These are phyloP conservation scores for Propithecus perrieri DNA, from an alignment of 2,797 vertebrate species.

Conservation along the genomic window DNA sequence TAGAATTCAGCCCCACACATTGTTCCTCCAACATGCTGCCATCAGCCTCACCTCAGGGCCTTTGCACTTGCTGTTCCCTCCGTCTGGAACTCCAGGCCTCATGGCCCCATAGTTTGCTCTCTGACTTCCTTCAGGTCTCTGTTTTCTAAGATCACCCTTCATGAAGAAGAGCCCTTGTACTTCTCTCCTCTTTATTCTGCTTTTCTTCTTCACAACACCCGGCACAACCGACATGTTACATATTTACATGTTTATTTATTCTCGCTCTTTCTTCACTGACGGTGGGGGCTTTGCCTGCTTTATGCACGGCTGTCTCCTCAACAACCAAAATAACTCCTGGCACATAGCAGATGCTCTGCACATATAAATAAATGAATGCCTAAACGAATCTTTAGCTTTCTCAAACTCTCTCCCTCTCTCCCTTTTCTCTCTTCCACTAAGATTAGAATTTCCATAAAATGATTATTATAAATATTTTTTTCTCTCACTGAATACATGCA, in stretches of 20 bases:
- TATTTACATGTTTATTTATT: not conserved
- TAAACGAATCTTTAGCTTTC: not conserved
- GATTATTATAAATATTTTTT: not conserved
- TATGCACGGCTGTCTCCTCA: not conserved
- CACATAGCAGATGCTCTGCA: not conserved
- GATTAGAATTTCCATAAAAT: not conserved
- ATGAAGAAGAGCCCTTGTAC: not conserved
- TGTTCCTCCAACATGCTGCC: not conserved
- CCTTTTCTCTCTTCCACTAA: not conserved
- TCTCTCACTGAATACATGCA: not conserved
- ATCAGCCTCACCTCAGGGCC: too few species aligned
- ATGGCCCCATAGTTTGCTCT: not conserved
- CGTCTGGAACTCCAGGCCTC: not conserved
- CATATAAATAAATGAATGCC: not conserved
- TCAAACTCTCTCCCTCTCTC: not conserved
- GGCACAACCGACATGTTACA: not conserved
- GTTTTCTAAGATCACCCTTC: not conserved
- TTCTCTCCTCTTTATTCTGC: not conserved
- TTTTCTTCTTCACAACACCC: not conserved
- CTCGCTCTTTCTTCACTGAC: not conserved
- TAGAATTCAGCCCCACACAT: not conserved
- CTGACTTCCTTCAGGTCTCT: not conserved
- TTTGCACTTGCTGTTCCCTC: not conserved
- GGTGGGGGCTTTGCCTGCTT: not conserved
- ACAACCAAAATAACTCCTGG: slow-evolving; percentile 2